phyloP scores from a whole-genome alignment of 2,113 vertebrate genomes.

The Hystrix brachyura region DNA sequence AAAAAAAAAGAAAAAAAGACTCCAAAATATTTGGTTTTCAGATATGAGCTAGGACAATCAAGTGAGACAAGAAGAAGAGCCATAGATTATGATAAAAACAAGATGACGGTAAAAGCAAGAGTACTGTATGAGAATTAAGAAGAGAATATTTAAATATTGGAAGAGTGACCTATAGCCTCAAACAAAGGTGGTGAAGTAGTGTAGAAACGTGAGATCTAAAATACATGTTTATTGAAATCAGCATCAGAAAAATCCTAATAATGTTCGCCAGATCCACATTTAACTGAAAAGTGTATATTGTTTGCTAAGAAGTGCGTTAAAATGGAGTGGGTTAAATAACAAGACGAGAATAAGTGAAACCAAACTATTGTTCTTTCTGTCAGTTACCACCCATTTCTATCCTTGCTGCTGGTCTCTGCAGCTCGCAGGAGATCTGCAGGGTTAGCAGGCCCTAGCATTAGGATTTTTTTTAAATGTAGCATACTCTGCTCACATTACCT shows the following conservation, averaged over 20 bases:
- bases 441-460: neutral
- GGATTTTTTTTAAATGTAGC: neutral
- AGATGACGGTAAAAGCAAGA: neutral
- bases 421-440: neutral
- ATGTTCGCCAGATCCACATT: neutral
- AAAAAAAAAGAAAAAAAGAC: too few species aligned
- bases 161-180: neutral
- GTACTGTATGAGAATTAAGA: neutral
- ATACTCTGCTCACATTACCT: neutral
- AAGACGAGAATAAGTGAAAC: neutral
- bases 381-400: neutral
- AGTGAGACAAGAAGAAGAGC: neutral
- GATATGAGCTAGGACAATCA: neutral
- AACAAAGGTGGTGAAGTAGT: neutral
- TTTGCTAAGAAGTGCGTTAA: neutral
- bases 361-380: neutral
- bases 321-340: neutral
- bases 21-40: neutral
- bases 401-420: neutral
- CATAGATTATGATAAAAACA: neutral
- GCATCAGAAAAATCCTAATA: neutral
- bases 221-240: neutral
- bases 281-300: neutral
- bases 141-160: neutral
- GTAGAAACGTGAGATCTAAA: neutral